A percentile compares a stretch with the other conserved stretches of the same genome.
Conservation (phyloP, 2,797 vertebrate species). For the Darevskia nairensis region DNA sequence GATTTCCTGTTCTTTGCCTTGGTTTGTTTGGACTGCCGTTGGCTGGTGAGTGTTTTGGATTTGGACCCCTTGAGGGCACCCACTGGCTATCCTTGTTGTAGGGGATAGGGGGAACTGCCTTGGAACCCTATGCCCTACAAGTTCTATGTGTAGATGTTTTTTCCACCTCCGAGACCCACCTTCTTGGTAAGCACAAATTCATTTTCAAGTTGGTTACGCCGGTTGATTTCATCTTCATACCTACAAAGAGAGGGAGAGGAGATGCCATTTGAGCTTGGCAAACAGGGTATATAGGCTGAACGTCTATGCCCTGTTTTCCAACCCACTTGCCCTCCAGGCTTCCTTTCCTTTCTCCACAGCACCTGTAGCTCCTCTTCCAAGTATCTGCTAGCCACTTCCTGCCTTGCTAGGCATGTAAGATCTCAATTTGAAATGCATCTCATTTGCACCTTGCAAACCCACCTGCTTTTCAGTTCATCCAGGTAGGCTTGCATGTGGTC, state of each 20-base stretch:
- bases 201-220: conserved; percentile 64
- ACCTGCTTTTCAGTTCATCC: conserved; percentile 75
- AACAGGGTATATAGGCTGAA: neutral
- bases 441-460: neutral
- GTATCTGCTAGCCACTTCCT: neutral
- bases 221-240: conserved; percentile 69
- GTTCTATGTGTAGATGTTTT: neutral
- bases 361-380: neutral
- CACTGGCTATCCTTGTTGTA: neutral
- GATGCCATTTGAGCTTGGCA: neutral
- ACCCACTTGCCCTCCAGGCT: too few species aligned
- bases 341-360: neutral
- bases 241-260: conserved; percentile 38
- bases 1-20: too few species aligned
- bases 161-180: conserved; percentile 11
- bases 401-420: neutral
- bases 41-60: too few species aligned
- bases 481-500: conserved; percentile 55
- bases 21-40: too few species aligned
- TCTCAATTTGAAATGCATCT: neutral
- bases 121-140: neutral
- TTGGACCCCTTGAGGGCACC: too few species aligned
- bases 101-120: neutral
- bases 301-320: neutral
- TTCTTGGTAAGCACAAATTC: conserved; percentile 70